Evolutionary conservation across 2,113 vertebrate genomes (phyloP).

Genomic region (Myotis brandtii): DNA sequence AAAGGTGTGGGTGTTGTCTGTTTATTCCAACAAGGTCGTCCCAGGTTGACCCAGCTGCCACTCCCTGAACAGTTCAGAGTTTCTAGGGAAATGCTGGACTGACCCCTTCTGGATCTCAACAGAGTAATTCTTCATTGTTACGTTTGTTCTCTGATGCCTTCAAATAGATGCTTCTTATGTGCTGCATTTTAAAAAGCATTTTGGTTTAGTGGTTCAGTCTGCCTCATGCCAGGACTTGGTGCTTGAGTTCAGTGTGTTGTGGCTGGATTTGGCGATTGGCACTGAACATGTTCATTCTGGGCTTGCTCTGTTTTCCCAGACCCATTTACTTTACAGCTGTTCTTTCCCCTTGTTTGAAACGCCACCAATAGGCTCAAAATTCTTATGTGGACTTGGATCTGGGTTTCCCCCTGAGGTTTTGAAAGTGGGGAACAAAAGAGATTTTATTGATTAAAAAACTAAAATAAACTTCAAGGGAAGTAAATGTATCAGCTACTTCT

Average conservation of each 20-base stretch:
- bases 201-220: background rate
- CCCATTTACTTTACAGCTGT: accelerated
- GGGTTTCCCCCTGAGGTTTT: background rate
- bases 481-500: background rate
- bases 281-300: background rate
- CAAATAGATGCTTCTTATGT: background rate
- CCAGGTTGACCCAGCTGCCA: background rate
- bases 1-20: background rate
- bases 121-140: background rate
- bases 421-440: background rate
- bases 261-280: background rate
- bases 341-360: background rate
- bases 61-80: background rate
- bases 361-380: background rate
- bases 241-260: background rate
- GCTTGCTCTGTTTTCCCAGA: background rate
- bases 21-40: background rate
- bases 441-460: constrained; percentile 33
- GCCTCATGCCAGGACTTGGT: background rate
- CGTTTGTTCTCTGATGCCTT: background rate
- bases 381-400: background rate
- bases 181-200: background rate
- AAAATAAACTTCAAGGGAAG: background rate
- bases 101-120: background rate
- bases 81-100: too few species aligned